phyloP scores from a whole-genome alignment of 2,797 vertebrate genomes.

The Lateolabrax maculatus region DNA sequence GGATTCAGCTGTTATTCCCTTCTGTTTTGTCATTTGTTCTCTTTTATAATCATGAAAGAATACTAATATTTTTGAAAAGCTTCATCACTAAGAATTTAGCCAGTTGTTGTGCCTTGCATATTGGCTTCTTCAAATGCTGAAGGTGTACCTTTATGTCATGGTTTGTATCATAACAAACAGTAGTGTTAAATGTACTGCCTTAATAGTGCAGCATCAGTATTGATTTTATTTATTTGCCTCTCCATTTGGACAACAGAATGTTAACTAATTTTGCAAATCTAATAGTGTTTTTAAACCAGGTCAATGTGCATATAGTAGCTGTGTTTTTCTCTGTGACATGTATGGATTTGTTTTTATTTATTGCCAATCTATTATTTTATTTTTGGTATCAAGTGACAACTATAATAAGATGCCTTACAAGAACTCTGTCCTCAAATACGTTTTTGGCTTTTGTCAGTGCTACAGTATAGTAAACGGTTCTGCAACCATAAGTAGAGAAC shows the following conservation, averaged over 20 bases:
- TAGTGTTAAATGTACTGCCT: conserved; percentile 47
- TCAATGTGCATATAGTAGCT: conserved; percentile 38
- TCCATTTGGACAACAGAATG: conserved; percentile 63
- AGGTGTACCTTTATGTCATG: conserved; percentile 54
- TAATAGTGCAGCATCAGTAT: conserved; percentile 44
- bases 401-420: conserved; percentile 59
- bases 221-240: conserved; percentile 71
- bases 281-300: conserved; percentile 22
- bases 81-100: conserved; percentile 47
- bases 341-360: conserved; percentile 63
- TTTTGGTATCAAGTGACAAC: conserved; percentile 57
- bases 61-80: conserved; percentile 50
- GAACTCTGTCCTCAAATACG: conserved; percentile 57
- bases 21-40: conserved; percentile 46
- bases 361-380: conserved; percentile 55
- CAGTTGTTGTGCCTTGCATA: conserved; percentile 78
- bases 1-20: conserved; percentile 53
- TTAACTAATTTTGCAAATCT: conserved; percentile 47
- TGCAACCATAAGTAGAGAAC: conserved; percentile 62
- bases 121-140: conserved; percentile 61
- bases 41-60: conserved; percentile 34
- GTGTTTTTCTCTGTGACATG: conserved; percentile 48
- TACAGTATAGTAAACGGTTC: conserved; percentile 63
- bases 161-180: conserved; percentile 50
- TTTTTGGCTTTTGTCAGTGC: conserved; percentile 57